Evolutionary conservation across 1,140 invertebrate species (phyloP), one percentile per base, ranked within the genome.

Genomic region (Octopus sinensis): DNA sequence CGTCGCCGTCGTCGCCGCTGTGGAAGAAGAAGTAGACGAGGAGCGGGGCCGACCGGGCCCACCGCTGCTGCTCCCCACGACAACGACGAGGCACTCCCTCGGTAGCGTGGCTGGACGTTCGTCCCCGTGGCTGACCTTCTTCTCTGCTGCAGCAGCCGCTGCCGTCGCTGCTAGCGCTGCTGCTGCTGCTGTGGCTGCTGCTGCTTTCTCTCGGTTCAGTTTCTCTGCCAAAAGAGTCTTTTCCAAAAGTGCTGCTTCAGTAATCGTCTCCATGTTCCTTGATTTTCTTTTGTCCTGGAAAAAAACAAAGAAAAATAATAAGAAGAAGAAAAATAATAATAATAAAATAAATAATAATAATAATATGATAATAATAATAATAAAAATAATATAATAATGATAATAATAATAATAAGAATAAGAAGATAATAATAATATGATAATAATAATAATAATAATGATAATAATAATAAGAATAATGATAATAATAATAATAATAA

Each of bases 181-280:
- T 43, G 30, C 54, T 53, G 10, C 54, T 53, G 5, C 12, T 53
- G 54, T 53, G 23, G 53, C 5, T 12, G 13, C 5, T 4, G 12
- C 4, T 13, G 4, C 5, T 12, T 71, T 71, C 68, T 71, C 30
- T 17, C 30, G 17, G 9, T 62, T 62, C 9, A 17, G 1, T 17
- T 71, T 71, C 13, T 71, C 68, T 7, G 68, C 68, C 13, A 71
- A 71, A 13, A 71, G 13, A 17, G 30, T 12, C 13, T 77, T 77
- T 51, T 82, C 79, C 43, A 88, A 83, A 6, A 86, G 53, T 56
- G 86, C 82, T 13, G 87, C 84, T 30, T 91, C 91, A 6, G 90
- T 91, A 9, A 89, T 83, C 0, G 91, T 91, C 81, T 91, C 90
- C 79, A 90, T 90, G 82, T 91, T 89, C 79, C 88, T 81, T 4